Evolutionary conservation across 2,797 vertebrate species (phyloP), one percentile per base, ranked within the genome.

Genomic region (Cygnus olor): DNA sequence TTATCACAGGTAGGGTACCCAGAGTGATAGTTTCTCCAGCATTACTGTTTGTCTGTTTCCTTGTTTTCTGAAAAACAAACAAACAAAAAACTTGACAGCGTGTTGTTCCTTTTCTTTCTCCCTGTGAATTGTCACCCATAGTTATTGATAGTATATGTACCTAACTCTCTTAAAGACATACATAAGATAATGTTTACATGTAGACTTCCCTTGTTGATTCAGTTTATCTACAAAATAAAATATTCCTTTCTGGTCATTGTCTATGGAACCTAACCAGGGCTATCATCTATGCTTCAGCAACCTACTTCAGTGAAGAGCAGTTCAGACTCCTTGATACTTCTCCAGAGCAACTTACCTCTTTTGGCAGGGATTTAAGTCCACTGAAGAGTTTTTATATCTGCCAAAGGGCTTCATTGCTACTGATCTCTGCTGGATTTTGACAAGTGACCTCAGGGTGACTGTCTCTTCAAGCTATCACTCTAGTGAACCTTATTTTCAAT

Each of bases 81-180:
- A 44, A 49, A 49, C 47, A 47, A 49, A 49, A 49, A 49, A 49
- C 11, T 42, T 30, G 4, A 47, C 47, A 45, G 0, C 12, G 3
- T 14, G 2, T 53, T n/a, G 10, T 68, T 30, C 9, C 1, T 2
- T 5, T 5, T 10, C 21, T 45, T 24, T 8, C 3, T 1, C 19
- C 13, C 2, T 56, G 14, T 14, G 80, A 70, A 45, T 28, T 82
- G 5, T 42, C n/a, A 44, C 16, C 14, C 16, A 21, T 6, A 36
- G 3, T 5, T 61, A 8, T 19, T 36, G 10, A 14, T 6, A 36
- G 30, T 11, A 12, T 0, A 2, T 38, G 3, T 25, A 18, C 2
- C 1, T 60, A 24, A 30, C 45, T 10, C 6, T 63, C 5, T 73
- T 73, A 65, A 64, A 56, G 5, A 42, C 5, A 25, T 16, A 28